phyloP scores from a whole-genome alignment of 2,113 vertebrate genomes.

The Pelmatolapia mariae region DNA sequence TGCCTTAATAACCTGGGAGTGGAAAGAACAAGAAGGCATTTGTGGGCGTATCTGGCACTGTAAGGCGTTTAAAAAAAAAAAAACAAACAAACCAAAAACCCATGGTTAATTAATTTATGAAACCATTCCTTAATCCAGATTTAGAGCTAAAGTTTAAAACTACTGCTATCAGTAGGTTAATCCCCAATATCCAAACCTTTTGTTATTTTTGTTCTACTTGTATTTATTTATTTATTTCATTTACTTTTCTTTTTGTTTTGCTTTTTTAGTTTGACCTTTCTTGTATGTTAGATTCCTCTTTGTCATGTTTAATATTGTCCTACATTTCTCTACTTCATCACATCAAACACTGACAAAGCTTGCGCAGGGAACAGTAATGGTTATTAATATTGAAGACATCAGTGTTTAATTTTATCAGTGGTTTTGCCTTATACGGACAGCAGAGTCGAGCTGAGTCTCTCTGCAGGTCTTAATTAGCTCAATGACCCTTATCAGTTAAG shows the following conservation, averaged over 20 bases:
- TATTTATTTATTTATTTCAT: neutral
- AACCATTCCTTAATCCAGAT: neutral
- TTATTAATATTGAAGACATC: neutral
- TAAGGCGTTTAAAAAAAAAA: neutral
- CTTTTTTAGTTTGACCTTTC: neutral
- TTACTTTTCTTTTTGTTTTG: neutral
- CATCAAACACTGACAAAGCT: neutral
- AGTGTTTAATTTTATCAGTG: neutral
- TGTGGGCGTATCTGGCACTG: neutral
- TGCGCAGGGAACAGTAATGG: neutral
- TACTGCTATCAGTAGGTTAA: neutral
- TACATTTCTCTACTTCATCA: neutral
- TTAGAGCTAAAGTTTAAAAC: neutral
- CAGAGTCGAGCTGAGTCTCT: neutral
- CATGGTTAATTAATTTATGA: neutral
- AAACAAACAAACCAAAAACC: neutral
- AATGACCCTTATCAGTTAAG: neutral
- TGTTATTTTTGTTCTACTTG: neutral
- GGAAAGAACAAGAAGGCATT: neutral
- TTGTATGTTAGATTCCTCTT: neutral
- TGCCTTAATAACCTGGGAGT: neutral
- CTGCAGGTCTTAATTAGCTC: constrained; percentile 2
- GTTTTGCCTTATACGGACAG: neutral
- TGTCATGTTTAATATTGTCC: neutral
- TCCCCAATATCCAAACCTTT: neutral